phyloP scores from a whole-genome alignment of 2,888 invertebrate species.

The Aphodius sticticus region DNA sequence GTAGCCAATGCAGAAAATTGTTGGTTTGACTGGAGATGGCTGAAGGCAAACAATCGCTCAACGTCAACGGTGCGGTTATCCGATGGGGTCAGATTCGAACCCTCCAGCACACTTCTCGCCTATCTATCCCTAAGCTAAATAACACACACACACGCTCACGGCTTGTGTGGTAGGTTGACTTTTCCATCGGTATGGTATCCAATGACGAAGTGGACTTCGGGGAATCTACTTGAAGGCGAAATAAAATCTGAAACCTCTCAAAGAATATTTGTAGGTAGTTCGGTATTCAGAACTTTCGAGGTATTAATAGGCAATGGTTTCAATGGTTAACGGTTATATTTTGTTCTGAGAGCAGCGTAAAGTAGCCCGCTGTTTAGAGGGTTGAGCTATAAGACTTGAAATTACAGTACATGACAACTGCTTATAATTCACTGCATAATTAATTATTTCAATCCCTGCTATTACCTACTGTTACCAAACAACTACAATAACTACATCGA shows the following conservation, averaged over 20 bases:
- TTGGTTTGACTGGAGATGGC: constrained; percentile 5
- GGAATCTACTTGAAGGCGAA: background rate
- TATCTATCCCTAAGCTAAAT: background rate
- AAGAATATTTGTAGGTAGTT: background rate
- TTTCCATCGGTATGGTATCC: background rate
- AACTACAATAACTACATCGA: too few relatives aligned
- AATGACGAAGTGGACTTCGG: background rate
- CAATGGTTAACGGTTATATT: background rate
- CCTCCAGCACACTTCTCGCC: background rate
- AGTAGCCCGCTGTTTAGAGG: too few relatives aligned
- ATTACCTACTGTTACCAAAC: too few relatives aligned
- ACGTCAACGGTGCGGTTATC: constrained; percentile 5
- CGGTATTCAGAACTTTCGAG: background rate
- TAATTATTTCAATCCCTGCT: too few relatives aligned
- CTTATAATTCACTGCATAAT: too few relatives aligned
- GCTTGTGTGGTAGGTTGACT: background rate
- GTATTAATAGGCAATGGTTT: background rate
- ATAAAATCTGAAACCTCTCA: background rate
- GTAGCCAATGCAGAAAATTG: background rate
- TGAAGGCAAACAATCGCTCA: constrained; percentile 17
- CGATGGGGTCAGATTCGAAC: background rate
- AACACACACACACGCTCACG: background rate
- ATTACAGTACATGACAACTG: too few relatives aligned
- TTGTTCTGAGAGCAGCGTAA: too few relatives aligned
- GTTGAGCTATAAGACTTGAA: too few relatives aligned